Conservation (phyloP, 2,888 invertebrate species). For the Scaptomyza tumidula region DNA sequence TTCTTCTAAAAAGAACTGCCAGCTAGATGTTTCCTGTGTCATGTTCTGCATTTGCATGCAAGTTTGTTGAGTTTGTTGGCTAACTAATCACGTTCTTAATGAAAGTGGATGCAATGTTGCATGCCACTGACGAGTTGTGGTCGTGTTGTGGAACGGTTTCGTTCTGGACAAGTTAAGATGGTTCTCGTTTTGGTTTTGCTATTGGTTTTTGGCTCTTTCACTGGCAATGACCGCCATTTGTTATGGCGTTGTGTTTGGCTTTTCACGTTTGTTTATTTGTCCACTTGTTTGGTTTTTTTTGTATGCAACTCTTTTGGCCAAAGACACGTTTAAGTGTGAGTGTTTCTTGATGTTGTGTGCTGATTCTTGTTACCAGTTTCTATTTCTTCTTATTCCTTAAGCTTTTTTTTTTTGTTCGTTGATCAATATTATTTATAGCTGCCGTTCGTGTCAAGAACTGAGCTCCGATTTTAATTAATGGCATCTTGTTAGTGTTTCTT, state of each 20-base stretch:
- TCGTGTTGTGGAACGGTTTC: constrained; percentile 42
- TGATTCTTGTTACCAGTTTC: constrained; percentile 59
- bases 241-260: constrained; percentile 59
- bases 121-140: constrained; percentile 30
- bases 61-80: constrained; percentile 51
- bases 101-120: constrained; percentile 70
- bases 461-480: constrained; percentile 36
- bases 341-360: constrained; percentile 52
- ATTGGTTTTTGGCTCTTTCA: constrained; percentile 50
- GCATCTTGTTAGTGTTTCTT: constrained; percentile 21
- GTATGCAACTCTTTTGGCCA: constrained; percentile 55
- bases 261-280: constrained; percentile 67
- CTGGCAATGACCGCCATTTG: constrained; percentile 79
- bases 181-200: constrained; percentile 7
- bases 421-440: constrained; percentile 69
- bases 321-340: constrained; percentile 28
- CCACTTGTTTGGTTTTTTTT: constrained; percentile 50
- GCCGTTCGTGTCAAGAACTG: constrained; percentile 43
- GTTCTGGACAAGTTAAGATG: constrained; percentile 46
- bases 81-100: constrained; percentile 81
- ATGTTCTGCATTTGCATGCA: constrained; percentile 70
- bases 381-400: neutral
- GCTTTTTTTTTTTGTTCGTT: constrained; percentile 25
- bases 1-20: neutral
- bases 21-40: constrained; percentile 12